phyloP scores from a whole-genome alignment of 2,888 invertebrate genomes.

The Clitarchus hookeri region DNA sequence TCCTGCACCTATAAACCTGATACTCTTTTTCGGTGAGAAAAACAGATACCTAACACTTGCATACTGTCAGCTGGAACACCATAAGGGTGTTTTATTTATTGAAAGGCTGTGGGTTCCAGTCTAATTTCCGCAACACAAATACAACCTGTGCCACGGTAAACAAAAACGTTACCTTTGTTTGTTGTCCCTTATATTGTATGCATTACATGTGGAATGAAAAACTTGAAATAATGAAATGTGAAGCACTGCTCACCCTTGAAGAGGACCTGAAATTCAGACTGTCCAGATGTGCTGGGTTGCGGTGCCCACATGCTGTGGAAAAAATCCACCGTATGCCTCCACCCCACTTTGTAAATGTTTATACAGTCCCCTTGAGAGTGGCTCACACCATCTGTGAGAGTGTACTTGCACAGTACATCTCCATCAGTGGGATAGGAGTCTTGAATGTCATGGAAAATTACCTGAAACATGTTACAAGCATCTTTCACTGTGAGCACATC shows the following conservation, averaged over 20 bases:
- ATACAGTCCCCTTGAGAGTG: slow-evolving; percentile 37
- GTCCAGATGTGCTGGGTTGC: slow-evolving; percentile 22
- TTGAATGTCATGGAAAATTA: slow-evolving; percentile 43
- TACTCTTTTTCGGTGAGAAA: no score
- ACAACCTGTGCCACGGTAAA: no score
- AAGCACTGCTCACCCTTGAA: slow-evolving; percentile 37
- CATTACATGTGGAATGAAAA: no score
- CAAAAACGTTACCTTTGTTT: no score
- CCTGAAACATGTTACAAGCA: slow-evolving; percentile 34
- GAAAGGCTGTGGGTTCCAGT: no score
- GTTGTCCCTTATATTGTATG: no score
- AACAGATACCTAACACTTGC: no score
- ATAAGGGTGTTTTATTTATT: no score
- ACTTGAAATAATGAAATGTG: slow-evolving; percentile 3
- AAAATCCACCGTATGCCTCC: slow-evolving; percentile 39
- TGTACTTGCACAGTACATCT: slow-evolving; percentile 42
- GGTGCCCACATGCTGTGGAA: slow-evolving; percentile 37
- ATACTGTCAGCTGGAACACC: no score
- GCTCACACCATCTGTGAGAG: slow-evolving; percentile 40
- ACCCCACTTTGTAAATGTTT: slow-evolving; percentile 41
- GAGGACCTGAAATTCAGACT: slow-evolving; percentile 37
- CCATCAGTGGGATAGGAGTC: slow-evolving; percentile 42
- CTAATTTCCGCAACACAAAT: no score
- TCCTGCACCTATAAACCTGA: no score
- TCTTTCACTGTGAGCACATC: no score